Evolutionary conservation across 2,888 invertebrate genomes (phyloP), one percentile per base, ranked within the genome.

Genomic region (Pammene aurita): DNA sequence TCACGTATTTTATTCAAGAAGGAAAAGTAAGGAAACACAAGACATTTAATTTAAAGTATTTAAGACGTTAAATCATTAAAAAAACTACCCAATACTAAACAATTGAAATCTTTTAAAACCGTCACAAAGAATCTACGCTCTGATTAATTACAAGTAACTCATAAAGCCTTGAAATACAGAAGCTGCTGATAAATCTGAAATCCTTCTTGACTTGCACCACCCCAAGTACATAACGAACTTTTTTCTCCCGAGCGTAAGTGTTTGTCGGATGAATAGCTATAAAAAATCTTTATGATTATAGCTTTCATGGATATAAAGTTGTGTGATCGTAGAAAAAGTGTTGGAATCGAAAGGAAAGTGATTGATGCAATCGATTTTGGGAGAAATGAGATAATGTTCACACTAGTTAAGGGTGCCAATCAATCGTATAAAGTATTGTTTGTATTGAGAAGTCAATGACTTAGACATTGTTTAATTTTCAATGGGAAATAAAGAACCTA

Each of bases 221-320:
- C 46, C 64, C 48, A 16, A 16, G 44, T 58, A 60, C 54, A 64
- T 65, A 69, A 69, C 69, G 69, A 69, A 69, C 71, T 72, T 74
- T 75, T 78, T 77, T 76, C 71, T 75, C 77, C 77, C 74, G 77
- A 76, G 74, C 78, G 74, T 86, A 87, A 88, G 88, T 88, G 89
- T 89, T 87, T 83, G 84, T 83, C 80, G 78, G 82, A 87, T 84
- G 88, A 87, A 87, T 83, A 84, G 87, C 81, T 86, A 88, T 91
- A 91, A 91, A 91, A 91, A 85, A 69, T 64, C 79, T 90, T 90
- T 90, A 90, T 88, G 89, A 88, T 87, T 87, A 89, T 89, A 81
- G 85, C 88, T 81, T 86, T 87, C 87, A 84, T 86, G 85, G 84
- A 88, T 87, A 89, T 89, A 89, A 89, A 90, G 89, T 81, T 84